Base-by-base conservation (phyloP, 2,797 vertebrate genomes). In the Sibirionetta formosa region DNA sequence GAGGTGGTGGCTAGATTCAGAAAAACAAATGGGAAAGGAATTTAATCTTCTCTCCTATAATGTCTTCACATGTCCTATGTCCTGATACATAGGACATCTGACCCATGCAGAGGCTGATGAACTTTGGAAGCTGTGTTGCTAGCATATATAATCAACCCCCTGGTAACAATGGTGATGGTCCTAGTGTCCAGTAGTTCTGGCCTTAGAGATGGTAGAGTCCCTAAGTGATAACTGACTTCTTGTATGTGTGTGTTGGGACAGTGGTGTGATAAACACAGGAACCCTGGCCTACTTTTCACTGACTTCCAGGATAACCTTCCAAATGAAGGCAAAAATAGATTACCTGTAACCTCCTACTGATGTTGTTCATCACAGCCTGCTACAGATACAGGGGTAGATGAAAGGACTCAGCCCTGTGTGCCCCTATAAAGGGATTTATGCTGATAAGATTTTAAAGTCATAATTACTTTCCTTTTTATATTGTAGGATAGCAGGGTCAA, bases 41-140 rank as follows among this genome's bases (percentile, higher is more conserved):
- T 26, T 87, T 44, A 19, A 20, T 76, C 23, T 66, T 66, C 22
- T 54, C 7, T 77, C 2, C 29, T 69, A 24, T 48, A 66, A 33
- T 66, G 24, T 17, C 36, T 82, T 88, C 69, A 12, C 51, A 70
- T n/a, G n/a, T n/a, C n/a, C n/a, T n/a, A n/a, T 48, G 15, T 73
- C 20, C 11, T 64, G 11, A 7, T 64, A 31, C 35, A 29, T 22
- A 46, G 12, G 71, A 60, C 4, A 3, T 54, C 53, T n/a, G 31
- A 31, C 7, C 7, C n/a, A 11, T 27, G 2, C 6, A 27, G 29
- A 46, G 44, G 22, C 63, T 23, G 29, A 9, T 70, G 35, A 88
- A 44, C 15, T 35, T 1, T 3, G 27, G 36, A 26, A 29, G 15
- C 0, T 6, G 13, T 56, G 38, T 65, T 0, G 0, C 72, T 72